Evolutionary conservation across 2,113 vertebrate species (phyloP).

Genomic region (Pollachius pollachius): DNA sequence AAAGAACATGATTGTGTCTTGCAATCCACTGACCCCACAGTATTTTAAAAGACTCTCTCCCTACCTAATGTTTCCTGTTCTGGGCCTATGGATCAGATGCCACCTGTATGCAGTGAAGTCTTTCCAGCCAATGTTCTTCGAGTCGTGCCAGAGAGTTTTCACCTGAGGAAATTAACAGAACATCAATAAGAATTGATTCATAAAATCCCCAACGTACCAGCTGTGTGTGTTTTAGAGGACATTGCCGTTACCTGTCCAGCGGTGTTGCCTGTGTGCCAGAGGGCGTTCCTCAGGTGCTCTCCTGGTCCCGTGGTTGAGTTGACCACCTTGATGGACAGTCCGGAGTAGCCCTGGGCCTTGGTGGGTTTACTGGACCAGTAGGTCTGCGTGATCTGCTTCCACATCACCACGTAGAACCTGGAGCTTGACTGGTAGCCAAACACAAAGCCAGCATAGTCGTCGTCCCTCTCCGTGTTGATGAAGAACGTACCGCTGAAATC

Average conservation of each 20-base stretch:
- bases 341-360: slow-evolving; percentile 95
- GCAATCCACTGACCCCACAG: not conserved
- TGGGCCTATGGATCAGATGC: slow-evolving; percentile 95
- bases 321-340: slow-evolving; percentile 96
- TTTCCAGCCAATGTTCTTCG: slow-evolving; percentile 96
- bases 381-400: slow-evolving; percentile 98
- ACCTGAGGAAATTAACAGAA: slow-evolving; percentile 74
- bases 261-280: slow-evolving; percentile 98
- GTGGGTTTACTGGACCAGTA: slow-evolving; percentile 96
- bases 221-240: not conserved
- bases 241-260: slow-evolving; percentile 84
- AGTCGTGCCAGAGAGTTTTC: slow-evolving; percentile 95
- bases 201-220: not conserved
- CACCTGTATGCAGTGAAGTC: slow-evolving; percentile 99
- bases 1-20: not conserved
- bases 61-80: slow-evolving; percentile 94
- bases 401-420: slow-evolving; percentile 99
- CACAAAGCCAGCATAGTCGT: slow-evolving; percentile 97
- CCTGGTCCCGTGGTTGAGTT: slow-evolving; percentile 97
- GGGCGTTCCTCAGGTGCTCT: slow-evolving; percentile 94
- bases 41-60: slow-evolving; percentile 1
- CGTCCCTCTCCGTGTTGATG: slow-evolving; percentile 96
- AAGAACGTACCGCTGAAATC: slow-evolving; percentile 99
- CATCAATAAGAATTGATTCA: not conserved
- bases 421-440: slow-evolving; percentile 98